Evolutionary conservation across 2,797 vertebrate genomes (phyloP), one percentile per base, ranked within the genome.

Genomic region (Oophaga sylvatica): DNA sequence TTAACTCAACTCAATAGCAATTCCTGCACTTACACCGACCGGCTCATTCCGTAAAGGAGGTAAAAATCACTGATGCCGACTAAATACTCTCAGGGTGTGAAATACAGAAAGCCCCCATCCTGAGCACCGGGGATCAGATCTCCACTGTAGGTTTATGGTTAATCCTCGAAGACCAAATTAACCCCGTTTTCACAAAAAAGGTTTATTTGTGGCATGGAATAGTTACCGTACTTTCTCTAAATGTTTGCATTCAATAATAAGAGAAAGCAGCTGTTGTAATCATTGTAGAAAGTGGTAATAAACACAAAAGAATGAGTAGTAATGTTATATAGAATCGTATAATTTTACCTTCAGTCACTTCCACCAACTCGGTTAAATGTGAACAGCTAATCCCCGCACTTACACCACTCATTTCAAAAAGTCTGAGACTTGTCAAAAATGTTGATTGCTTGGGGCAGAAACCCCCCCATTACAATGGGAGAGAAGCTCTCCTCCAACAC

Each of bases 1-100:
- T 81, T 87, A 82, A 76, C 86, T 82, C 68, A 57, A 76, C 79
- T 29, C 65, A 80, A 53, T 53, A 53, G 79, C 68, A 31, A 67
- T 81, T 81, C 73, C 70, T 81, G 57, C 19, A 56, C 15, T 48
- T 45, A 65, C 71, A 48, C 35, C 59, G 70, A 22, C 71, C 71
- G 41, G 35, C 59, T 85, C 71, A 70, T 80, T 53, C 65, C 77
- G 35, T 48, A 45, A 78, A 70, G 76, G 26, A 70, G 77, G 76
- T 68, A 71, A 70, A 41, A 60, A 68, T 68, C 31, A 41, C 79
- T 48, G 79, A 29, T 62, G n/a, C 85, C 60, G 67, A 87, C 63
- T 71, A 70, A 80, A 70, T 59, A n/a, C 22, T 80, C 63, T 60
- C 85, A 71, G 53, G 62, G 3, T 70, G 77, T 29, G 35, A 31